phyloP scores from a whole-genome alignment of 2,888 invertebrate species.

The Hofmannophila pseudospretella region DNA sequence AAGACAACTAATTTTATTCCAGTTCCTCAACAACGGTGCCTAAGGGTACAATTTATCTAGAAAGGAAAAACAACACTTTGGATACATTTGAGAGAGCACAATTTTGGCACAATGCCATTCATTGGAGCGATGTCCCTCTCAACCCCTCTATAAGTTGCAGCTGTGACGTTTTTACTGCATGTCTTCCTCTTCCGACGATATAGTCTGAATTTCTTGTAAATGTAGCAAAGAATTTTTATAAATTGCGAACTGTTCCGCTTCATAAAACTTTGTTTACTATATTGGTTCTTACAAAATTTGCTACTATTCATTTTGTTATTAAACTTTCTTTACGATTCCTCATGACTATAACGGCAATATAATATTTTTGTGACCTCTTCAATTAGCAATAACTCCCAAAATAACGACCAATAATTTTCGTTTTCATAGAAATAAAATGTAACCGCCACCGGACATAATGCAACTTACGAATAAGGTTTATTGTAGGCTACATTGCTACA shows the following conservation, averaged over 20 bases:
- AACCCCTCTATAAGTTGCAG: conserved; percentile 7
- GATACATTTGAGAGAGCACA: not conserved
- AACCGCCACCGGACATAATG: no score
- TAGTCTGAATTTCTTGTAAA: conserved; percentile 1
- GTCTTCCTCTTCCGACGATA: not conserved
- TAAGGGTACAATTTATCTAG: not conserved
- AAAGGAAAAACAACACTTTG: not conserved
- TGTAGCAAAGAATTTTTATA: not conserved
- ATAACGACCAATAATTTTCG: no score
- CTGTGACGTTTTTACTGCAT: conserved; percentile 7
- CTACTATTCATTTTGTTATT: not conserved
- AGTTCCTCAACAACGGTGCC: no score
- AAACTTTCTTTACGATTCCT: not conserved
- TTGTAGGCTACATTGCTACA: no score
- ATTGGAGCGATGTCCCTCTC: conserved; percentile 1
- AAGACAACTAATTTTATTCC: no score
- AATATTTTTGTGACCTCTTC: no score
- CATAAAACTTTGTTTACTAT: not conserved
- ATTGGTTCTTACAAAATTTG: not conserved
- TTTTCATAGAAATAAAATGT: no score
- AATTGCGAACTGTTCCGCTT: not conserved
- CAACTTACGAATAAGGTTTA: no score
- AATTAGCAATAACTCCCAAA: no score
- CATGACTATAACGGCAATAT: no score
- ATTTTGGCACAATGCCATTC: conserved; percentile 7